Percentiles rank a stretch among this genome's conserved stretches.
Evolutionary conservation across 2,797 vertebrate species (phyloP).

Genomic region (Gymnoscopelus braueri): DNA sequence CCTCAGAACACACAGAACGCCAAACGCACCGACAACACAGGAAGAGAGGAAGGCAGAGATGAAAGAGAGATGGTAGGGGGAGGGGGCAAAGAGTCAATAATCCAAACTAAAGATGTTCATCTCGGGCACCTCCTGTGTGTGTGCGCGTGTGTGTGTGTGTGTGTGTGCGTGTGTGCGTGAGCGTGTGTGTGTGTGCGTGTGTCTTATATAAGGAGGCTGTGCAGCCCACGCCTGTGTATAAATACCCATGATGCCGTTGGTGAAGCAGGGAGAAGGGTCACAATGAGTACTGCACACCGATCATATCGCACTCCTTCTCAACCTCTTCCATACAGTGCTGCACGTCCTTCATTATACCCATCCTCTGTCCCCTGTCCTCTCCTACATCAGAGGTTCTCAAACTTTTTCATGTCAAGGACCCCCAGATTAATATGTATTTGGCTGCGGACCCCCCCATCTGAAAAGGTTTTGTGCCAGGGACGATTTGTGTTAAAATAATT

Average conservation of each 20-base stretch:
- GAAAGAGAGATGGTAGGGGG: not conserved
- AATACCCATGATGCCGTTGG: constrained; percentile 75
- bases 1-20: no score
- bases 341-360: constrained; percentile 32
- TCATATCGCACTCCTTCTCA: constrained; percentile 73
- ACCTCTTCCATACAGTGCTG: constrained; percentile 15
- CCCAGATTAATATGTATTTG: no score
- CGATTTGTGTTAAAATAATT: no score
- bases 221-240: constrained; percentile 77
- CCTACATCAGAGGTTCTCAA: constrained; percentile 38
- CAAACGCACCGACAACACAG: no score
- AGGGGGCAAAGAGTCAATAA: constrained; percentile 56
- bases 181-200: constrained; percentile 42
- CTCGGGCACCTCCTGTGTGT: constrained; percentile 40
- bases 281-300: constrained; percentile 76
- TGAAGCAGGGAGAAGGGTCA: constrained; percentile 75
- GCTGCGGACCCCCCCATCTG: no score
- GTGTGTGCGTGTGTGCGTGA: constrained; percentile 23
- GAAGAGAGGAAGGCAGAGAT: not conserved
- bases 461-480: no score
- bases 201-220: constrained; percentile 77
- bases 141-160: constrained; percentile 15
- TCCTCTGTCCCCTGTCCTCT: constrained; percentile 48
- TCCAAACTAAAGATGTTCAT: constrained; percentile 63
- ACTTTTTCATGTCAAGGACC: not conserved